Percentiles rank a stretch among this genome's conserved stretches.
phyloP scores from a whole-genome alignment of 2,797 vertebrate genomes.

The Halcyon chelicuti region DNA sequence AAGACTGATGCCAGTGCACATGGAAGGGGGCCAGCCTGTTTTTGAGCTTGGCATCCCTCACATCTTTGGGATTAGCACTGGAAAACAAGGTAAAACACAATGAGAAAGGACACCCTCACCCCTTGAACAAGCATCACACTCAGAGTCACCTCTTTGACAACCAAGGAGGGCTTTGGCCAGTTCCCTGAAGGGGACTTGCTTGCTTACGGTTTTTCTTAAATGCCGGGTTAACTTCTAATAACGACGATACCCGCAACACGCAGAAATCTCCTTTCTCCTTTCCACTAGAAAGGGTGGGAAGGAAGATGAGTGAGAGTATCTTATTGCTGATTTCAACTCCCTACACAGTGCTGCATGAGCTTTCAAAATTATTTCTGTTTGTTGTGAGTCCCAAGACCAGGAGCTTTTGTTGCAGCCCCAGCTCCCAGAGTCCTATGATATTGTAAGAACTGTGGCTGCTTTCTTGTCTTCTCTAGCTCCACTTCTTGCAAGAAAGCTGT shows the following conservation, averaged over 20 bases:
- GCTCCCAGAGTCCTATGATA: fast-evolving
- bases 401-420: neutral
- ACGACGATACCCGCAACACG: neutral
- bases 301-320: neutral
- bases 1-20: neutral
- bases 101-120: neutral
- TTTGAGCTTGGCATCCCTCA: neutral
- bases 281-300: neutral
- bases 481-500: neutral
- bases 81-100: neutral
- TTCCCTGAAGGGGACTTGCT: neutral
- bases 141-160: neutral
- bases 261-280: neutral
- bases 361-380: neutral
- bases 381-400: neutral
- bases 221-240: neutral
- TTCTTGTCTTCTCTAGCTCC: neutral
- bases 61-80: neutral
- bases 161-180: neutral
- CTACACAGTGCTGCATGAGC: neutral
- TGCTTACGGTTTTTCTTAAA: neutral
- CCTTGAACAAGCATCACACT: neutral
- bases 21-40: neutral
- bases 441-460: neutral
- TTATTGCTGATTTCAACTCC: neutral